A percentile compares a stretch with the other conserved stretches of the same genome.
phyloP scores from a whole-genome alignment of 1,140 invertebrate genomes.

The Pentalonia nigronervosa region DNA sequence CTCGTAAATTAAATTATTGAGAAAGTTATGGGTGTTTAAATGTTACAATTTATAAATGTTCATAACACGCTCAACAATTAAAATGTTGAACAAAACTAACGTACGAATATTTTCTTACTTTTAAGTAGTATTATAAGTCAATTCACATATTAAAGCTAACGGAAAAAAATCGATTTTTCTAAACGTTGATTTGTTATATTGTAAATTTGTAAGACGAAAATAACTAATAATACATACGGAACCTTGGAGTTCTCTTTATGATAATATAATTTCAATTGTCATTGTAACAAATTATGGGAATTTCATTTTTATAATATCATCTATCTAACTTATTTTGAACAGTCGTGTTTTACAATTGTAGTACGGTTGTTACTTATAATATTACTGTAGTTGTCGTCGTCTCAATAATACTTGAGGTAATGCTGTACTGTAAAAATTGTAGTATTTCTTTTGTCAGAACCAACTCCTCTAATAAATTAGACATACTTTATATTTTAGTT shows the following conservation, averaged over 20 bases:
- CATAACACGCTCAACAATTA: neutral
- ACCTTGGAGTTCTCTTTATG: neutral
- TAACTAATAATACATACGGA: neutral
- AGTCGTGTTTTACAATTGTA: neutral
- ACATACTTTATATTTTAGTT: conserved; percentile 2
- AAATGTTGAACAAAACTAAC: neutral
- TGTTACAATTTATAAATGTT: neutral
- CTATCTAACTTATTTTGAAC: neutral
- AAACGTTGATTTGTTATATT: neutral
- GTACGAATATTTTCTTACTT: neutral
- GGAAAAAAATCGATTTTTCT: neutral
- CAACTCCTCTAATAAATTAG: neutral
- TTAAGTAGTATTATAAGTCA: neutral
- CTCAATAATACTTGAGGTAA: neutral
- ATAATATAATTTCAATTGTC: neutral
- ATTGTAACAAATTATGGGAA: neutral
- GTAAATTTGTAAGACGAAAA: neutral
- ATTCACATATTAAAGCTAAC: neutral
- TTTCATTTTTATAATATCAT: neutral
- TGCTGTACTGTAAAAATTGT: neutral
- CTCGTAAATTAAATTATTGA: neutral
- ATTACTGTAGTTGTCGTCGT: neutral
- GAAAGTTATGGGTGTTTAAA: neutral
- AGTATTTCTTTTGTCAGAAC: neutral
- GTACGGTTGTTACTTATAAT: neutral